Evolutionary conservation across 2,113 vertebrate genomes (phyloP).

Genomic region (Silurus asotus): DNA sequence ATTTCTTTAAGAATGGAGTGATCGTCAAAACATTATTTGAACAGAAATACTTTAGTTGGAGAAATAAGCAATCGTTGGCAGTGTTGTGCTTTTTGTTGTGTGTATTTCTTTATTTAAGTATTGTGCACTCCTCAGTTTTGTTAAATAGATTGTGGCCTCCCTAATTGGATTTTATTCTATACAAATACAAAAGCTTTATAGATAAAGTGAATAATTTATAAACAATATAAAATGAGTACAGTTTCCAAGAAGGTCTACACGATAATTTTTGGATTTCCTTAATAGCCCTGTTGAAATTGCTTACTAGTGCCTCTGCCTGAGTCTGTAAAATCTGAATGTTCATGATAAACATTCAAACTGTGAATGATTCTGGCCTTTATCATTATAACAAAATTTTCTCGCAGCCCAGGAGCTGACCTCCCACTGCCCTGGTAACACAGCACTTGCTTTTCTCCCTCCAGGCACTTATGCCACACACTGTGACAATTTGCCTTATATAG

Average conservation of each 20-base stretch:
- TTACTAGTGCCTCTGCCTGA: conserved; percentile 6
- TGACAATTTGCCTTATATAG: conserved; percentile 79
- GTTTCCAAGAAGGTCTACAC: conserved; percentile 31
- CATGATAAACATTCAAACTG: conserved; percentile 22
- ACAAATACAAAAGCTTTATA: conserved; percentile 30
- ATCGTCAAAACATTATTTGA: not conserved
- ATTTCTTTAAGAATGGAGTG: conserved; percentile 1
- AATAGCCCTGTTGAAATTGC: conserved; percentile 7
- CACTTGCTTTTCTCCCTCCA: conserved; percentile 61
- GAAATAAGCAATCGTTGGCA: conserved; percentile 28
- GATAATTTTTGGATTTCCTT: conserved; percentile 45
- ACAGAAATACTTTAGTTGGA: conserved; percentile 18
- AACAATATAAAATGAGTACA: conserved; percentile 54
- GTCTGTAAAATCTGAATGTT: conserved; percentile 13
- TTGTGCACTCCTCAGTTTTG: conserved; percentile 25
- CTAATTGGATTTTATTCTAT: conserved; percentile 47
- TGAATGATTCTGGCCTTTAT: not conserved
- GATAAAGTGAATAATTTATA: conserved; percentile 31
- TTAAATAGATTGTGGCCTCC: conserved; percentile 10
- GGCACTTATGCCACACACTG: conserved; percentile 63
- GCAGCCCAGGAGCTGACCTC: conserved; percentile 50
- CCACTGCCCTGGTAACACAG: conserved; percentile 55
- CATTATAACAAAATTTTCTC: conserved; percentile 16
- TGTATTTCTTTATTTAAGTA: conserved; percentile 27
- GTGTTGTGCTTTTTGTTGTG: conserved; percentile 10